A percentile compares a stretch with the other conserved stretches of the same genome.
phyloP scores from a whole-genome alignment of 2,888 invertebrate genomes.

The Scrobipalpa atriplicella region DNA sequence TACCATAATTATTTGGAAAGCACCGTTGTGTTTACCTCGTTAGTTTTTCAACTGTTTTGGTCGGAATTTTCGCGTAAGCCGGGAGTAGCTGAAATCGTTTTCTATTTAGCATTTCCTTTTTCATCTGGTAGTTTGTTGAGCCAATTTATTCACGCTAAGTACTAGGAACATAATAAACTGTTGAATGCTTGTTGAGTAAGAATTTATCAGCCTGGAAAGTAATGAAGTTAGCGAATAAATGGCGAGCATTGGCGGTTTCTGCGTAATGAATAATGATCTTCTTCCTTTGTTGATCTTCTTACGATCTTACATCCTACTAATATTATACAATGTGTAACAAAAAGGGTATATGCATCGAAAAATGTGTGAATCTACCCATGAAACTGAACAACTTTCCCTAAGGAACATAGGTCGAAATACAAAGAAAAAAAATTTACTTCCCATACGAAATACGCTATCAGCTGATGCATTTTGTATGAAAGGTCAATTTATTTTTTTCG shows the following conservation, averaged over 20 bases:
- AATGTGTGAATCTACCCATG: no score
- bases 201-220: background rate
- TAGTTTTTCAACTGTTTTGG: background rate
- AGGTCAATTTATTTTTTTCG: no score
- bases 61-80: background rate
- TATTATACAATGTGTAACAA: no score
- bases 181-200: background rate
- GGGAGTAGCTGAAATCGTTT: background rate
- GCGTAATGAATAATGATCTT: background rate
- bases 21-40: background rate
- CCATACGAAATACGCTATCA: no score
- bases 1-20: background rate
- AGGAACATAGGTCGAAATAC: no score
- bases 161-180: slow-evolving; percentile 6
- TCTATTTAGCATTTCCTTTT: slow-evolving; percentile 15
- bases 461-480: no score
- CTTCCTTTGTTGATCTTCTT: no score
- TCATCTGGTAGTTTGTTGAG: slow-evolving; percentile 1
- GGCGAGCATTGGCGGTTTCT: background rate
- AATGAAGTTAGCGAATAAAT: background rate
- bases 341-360: no score
- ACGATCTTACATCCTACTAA: no score
- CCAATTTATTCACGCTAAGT: slow-evolving; percentile 9
- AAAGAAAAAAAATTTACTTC: no score
- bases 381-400: no score